phyloP scores from a whole-genome alignment of 2,113 vertebrate species.

The Rutilus rutilus region DNA sequence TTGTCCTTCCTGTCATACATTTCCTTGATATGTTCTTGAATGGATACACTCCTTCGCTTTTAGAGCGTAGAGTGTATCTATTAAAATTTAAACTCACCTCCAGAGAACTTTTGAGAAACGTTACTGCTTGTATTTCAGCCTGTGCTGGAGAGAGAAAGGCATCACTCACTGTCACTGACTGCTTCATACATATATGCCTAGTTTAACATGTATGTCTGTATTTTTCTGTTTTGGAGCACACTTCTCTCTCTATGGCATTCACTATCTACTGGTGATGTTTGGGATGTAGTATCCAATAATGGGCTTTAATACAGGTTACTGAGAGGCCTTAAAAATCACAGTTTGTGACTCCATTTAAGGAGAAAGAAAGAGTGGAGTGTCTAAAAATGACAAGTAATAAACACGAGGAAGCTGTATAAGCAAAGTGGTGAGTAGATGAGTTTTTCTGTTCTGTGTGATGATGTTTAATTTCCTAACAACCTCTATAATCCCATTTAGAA shows the following conservation, averaged over 20 bases:
- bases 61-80: conserved; percentile 18
- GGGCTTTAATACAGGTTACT: not conserved
- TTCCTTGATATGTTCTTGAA: not conserved
- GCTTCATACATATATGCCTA: not conserved
- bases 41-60: conserved; percentile 12
- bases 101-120: not conserved
- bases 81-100: conserved; percentile 35
- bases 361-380: not conserved
- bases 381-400: not conserved
- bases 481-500: not conserved
- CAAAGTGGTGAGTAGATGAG: not conserved
- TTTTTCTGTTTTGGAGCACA: not conserved
- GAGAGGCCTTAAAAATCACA: not conserved
- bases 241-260: not conserved
- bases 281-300: not conserved
- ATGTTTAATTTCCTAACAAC: too few relatives aligned
- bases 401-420: not conserved
- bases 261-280: not conserved
- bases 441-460: too few relatives aligned
- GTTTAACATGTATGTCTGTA: not conserved
- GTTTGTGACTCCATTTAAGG: not conserved
- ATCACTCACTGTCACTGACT: conserved; percentile 23
- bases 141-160: conserved; percentile 8
- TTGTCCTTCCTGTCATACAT: conserved; percentile 28
- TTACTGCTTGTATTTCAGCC: conserved; percentile 21